Evolutionary conservation across 92 coral and sea anemone species (phyloP).

Genomic region (Heteractis magnifica): DNA sequence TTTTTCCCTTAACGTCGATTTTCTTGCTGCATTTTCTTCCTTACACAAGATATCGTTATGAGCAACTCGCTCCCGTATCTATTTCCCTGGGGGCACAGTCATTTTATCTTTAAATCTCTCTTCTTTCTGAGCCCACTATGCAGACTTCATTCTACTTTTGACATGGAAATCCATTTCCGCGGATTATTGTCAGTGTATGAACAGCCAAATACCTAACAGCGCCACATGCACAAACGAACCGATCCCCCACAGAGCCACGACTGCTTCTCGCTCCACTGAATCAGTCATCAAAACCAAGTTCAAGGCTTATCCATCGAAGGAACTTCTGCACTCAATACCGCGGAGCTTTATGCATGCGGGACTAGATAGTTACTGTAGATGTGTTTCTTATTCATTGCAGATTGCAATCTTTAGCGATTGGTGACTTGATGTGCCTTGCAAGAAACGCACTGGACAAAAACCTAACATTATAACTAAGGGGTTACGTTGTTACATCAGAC

Average conservation of each 20-base stretch:
- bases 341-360: not conserved
- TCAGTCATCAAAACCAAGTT: not conserved
- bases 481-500: not conserved
- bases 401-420: not conserved
- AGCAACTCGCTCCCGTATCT: not conserved
- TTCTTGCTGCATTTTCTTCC: not conserved
- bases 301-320: not conserved
- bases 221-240: not conserved
- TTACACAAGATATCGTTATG: not conserved
- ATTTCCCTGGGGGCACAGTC: constrained; percentile 1
- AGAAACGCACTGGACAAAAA: not conserved
- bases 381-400: not conserved
- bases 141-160: constrained; percentile 6
- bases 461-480: too few species aligned
- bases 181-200: constrained; percentile 9
- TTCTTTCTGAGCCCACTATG: not conserved
- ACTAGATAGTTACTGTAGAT: not conserved
- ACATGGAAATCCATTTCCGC: not conserved
- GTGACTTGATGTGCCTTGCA: not conserved
- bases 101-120: not conserved
- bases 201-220: not conserved
- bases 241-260: not conserved
- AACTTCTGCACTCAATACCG: not conserved
- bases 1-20: not conserved
- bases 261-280: not conserved